A percentile compares a stretch with the other conserved stretches of the same genome.
Conservation (phyloP, 2,888 invertebrate species). For the Rotaria macrura region DNA sequence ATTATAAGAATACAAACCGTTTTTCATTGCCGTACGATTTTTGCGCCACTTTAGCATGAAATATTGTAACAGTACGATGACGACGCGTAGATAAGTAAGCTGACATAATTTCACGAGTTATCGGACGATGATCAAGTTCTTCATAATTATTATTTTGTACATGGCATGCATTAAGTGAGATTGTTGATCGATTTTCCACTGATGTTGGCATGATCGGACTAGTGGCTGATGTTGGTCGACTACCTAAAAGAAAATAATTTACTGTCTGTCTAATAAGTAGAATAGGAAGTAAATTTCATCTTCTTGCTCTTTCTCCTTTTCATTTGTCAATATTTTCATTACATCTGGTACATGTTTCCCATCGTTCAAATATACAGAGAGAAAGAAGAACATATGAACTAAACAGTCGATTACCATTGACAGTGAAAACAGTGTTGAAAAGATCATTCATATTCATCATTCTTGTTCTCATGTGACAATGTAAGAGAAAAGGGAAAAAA, state of each 20-base stretch:
- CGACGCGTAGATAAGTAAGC: constrained; percentile 77
- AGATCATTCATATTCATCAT: background rate
- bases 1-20: constrained; percentile 52
- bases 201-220: background rate
- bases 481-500: background rate
- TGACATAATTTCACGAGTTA: constrained; percentile 57
- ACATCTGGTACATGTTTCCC: background rate
- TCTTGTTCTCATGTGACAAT: background rate
- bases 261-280: background rate
- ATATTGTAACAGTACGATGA: constrained; percentile 69
- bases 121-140: background rate
- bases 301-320: background rate
- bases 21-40: constrained; percentile 99
- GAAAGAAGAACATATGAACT: background rate
- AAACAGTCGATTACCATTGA: background rate
- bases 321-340: background rate
- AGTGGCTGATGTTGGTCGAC: background rate
- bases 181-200: no score
- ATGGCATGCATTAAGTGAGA: background rate
- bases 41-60: constrained; percentile 98
- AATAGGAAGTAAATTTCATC: background rate
- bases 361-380: background rate
- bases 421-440: background rate
- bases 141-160: background rate
- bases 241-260: no score